Evolutionary conservation across 2,888 invertebrate species (phyloP), one percentile per base, ranked within the genome.

Genomic region (Philonicus albiceps): DNA sequence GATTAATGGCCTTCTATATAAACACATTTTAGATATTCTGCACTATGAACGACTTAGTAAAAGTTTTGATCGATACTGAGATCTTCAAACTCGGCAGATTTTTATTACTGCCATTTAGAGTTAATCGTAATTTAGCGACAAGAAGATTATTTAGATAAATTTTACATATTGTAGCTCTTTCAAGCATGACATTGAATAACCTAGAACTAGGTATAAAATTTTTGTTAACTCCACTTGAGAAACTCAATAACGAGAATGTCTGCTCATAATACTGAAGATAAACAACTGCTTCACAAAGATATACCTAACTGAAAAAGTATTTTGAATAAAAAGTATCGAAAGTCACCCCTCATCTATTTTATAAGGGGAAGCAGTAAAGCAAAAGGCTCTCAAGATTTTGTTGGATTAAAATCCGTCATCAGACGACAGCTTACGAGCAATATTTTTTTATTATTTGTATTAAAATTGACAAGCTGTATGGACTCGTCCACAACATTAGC

Each of bases 361-460:
- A 74, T 34, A 4, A 37, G 7, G 34, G 37, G 37, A 31, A 27
- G 31, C 37, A 37, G 34, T 37, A 37, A 34, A 34, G 74, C 34
- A 34, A 74, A 73, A 34, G 74, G 22, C 22, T 64, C 64, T 64
- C 3, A 64, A 22, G 64, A 22, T 27, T 74, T 31, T 43, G 11
- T 34, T 37, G n/a, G 74, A 34, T 34, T 74, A 13, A 74, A 31
- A 74, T 74, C 74, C 74, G 74, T 74, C 74, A 74, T 74, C 74
- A 74, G 19, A 31, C 31, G 49, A 30, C 49, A 80, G 49, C 80
- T 80, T 53, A 80, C 40, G 76, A 34, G 34, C 40, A 76, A 76
- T 76, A 80, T 80, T 49, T 80, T 80, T 80, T 80, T 80, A 53
- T 80, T 80, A 80, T 80, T 80, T 49, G 53, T 53, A 80, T 80